Evolutionary conservation across 2,797 vertebrate species (phyloP), one percentile per base, ranked within the genome.

Genomic region (Varecia variegata): DNA sequence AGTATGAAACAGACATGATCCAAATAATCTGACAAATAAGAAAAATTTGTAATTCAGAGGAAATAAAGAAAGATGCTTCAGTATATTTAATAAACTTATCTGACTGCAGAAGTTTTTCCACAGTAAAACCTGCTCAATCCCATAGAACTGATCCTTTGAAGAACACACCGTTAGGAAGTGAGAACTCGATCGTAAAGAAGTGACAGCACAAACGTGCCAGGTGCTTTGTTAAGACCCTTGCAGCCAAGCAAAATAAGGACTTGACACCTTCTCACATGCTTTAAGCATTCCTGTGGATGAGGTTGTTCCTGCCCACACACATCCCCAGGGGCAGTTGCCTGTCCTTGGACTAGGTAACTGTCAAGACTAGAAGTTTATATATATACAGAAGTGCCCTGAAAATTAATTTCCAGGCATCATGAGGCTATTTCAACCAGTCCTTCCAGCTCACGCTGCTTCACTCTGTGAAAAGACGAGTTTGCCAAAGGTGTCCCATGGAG

Each of bases 341-440:
- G 23, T 58, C n/a, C 8, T 21, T 27, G 23, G 73, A 40, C 47
- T 1, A 14, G 27, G 47, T 5, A 86, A 67, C 17, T 50, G 35
- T 52, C 40, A 79, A 81, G 58, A 83, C 18, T 13, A 1, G 27
- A 80, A 56, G 25, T 40, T 30, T 62, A 35, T 20, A 18, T 38
- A 40, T 27, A 5, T 18, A 56, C 45, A 71, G 52, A 91, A 71
- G 74, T 81, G 40, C 12, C 21, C 47, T 20, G 11, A 77, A 67
- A 92, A 93, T 38, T 60, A 73, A 82, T 85, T 82, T 71, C 23
- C 77, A 80, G 45, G 80, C 38, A 50, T 79, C 14, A 15, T 8
- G 38, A 83, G 32, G 45, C 13, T 80, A 79, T 82, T 81, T 88
- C 35, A 88, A 52, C 43, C 65, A 45, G 32, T 27, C 45, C 54